phyloP scores from a whole-genome alignment of 2,797 vertebrate species.

The Danio tinwini region DNA sequence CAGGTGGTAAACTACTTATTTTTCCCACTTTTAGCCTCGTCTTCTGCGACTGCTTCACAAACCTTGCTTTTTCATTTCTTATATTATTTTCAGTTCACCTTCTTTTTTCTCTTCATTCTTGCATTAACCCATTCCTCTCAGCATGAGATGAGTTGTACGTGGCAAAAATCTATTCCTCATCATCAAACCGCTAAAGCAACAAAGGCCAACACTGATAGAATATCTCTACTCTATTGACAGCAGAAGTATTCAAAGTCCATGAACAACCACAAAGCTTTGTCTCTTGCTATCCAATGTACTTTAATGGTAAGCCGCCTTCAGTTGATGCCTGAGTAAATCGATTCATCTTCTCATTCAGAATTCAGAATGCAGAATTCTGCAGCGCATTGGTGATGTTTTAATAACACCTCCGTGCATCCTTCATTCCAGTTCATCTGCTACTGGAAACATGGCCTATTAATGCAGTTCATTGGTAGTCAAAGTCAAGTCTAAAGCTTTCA shows the following conservation, averaged over 20 bases:
- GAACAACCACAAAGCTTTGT: constrained; percentile 26
- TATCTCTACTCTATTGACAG: constrained; percentile 6
- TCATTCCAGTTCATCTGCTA: neutral
- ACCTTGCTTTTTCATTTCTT: constrained; percentile 31
- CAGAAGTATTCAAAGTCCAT: neutral
- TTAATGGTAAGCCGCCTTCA: constrained; percentile 16
- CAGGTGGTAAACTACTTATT: constrained; percentile 35
- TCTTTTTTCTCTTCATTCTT: constrained; percentile 11
- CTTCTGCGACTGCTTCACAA: neutral
- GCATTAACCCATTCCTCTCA: constrained; percentile 8
- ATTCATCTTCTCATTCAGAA: constrained; percentile 34
- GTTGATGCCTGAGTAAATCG: constrained; percentile 12
- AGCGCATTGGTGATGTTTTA: constrained; percentile 4
- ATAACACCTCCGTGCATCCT: neutral
- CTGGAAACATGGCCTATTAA: neutral
- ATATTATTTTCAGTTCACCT: neutral
- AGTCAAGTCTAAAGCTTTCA: neutral
- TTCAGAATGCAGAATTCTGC: constrained; percentile 12
- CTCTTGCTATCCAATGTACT: neutral
- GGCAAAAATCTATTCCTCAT: constrained; percentile 41
- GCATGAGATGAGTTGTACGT: constrained; percentile 10
- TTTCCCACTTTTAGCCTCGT: constrained; percentile 19
- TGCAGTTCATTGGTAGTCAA: constrained; percentile 5
- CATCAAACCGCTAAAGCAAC: constrained; percentile 21
- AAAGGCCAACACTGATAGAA: constrained; percentile 13